Evolutionary conservation across 2,797 vertebrate species (phyloP).

Genomic region (Coregonus ussuriensis): DNA sequence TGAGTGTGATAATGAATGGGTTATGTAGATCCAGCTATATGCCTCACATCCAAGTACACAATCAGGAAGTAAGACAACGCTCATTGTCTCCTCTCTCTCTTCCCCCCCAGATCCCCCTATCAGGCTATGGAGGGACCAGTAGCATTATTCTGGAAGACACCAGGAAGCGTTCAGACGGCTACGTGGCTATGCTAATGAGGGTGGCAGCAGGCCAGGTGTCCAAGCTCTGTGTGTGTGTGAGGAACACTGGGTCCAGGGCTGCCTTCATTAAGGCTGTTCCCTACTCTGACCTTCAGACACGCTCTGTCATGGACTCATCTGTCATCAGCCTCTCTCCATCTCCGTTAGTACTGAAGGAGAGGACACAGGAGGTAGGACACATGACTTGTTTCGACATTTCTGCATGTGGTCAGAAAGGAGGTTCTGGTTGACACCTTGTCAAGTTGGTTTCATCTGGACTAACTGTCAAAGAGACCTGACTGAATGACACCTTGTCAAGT

Average conservation of each 20-base stretch:
- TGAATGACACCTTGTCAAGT: no score
- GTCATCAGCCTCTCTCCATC: conserved; percentile 84
- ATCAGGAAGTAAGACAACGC: no score
- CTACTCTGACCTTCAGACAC: conserved; percentile 78
- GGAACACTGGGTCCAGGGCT: conserved; percentile 90
- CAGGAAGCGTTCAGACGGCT: conserved; percentile 85
- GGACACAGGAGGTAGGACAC: conserved; percentile 83
- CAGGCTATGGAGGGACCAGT: conserved; percentile 94
- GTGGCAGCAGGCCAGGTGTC: conserved; percentile 73
- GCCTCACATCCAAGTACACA: no score
- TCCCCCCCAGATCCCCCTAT: conserved; percentile 87
- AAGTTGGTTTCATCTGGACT: no score
- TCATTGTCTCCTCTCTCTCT: no score
- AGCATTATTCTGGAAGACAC: conserved; percentile 91
- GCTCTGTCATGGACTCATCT: conserved; percentile 74
- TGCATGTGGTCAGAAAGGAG: neutral
- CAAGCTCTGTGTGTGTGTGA: conserved; percentile 81
- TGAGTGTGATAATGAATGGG: no score
- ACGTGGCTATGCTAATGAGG: conserved; percentile 76
- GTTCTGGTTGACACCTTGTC: no score
- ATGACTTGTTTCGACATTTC: neutral
- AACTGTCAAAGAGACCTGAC: no score
- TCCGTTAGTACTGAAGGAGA: conserved; percentile 92
- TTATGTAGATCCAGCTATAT: no score
- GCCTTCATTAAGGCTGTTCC: conserved; percentile 88